These are phyloP conservation scores for Leucophora obtusa DNA, from an alignment of 2,888 invertebrate genomes.

Conservation along the genomic window DNA sequence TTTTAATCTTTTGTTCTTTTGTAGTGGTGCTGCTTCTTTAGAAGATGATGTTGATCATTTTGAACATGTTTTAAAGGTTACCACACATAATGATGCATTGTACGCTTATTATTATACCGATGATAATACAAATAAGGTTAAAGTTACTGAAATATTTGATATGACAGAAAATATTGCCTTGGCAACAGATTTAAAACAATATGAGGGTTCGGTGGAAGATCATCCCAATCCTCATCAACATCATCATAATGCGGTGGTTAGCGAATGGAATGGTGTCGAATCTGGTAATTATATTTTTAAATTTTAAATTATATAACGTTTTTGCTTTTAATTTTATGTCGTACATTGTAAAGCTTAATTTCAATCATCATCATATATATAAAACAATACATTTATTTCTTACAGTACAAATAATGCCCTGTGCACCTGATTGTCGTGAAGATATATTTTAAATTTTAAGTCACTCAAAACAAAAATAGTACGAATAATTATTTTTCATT, in stretches of 20 bases:
- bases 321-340: conserved; percentile 3
- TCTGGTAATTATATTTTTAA: conserved; percentile 72
- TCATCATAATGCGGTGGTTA: conserved; percentile 75
- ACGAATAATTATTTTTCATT: conserved; percentile 36
- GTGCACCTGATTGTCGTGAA: conserved; percentile 73
- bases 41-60: conserved; percentile 82
- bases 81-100: conserved; percentile 89
- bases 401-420: conserved; percentile 77
- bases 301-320: not conserved
- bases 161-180: conserved; percentile 87
- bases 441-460: conserved; percentile 72
- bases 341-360: conserved; percentile 1
- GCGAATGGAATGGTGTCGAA: conserved; percentile 78
- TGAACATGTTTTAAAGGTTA: conserved; percentile 86
- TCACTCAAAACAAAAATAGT: conserved; percentile 20
- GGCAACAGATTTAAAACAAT: conserved; percentile 78
- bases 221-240: conserved; percentile 76
- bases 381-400: conserved; percentile 67
- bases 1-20: not conserved
- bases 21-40: conserved; percentile 74
- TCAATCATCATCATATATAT: conserved; percentile 38
- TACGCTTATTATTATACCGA: conserved; percentile 96
- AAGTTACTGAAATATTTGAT: conserved; percentile 93
- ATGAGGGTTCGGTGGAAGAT: conserved; percentile 76
- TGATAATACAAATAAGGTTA: conserved; percentile 88